These are phyloP conservation scores for Drosophila sordidapex DNA, from an alignment of 2,888 invertebrate genomes.

Conservation along the genomic window DNA sequence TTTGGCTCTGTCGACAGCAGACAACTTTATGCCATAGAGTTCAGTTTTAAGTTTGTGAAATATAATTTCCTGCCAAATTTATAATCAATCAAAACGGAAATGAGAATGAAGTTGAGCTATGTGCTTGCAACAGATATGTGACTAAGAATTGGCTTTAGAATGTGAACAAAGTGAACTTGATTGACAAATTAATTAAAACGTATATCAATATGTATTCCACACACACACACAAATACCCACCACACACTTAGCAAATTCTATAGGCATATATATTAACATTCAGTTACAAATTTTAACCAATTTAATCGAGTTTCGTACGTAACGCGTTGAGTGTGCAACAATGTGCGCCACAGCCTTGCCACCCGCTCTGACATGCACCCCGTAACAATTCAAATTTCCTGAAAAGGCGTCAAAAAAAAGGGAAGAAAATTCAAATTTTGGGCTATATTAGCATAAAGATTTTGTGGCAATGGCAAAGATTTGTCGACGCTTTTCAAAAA, in stretches of 20 bases:
- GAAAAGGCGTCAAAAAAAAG: slow-evolving; percentile 1
- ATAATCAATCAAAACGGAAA: slow-evolving; percentile 39
- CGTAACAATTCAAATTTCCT: slow-evolving; percentile 5
- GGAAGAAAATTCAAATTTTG: slow-evolving; percentile 33
- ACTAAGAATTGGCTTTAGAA: background rate
- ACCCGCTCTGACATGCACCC: background rate
- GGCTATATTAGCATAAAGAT: slow-evolving; percentile 63
- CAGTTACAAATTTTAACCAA: background rate
- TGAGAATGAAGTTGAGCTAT: slow-evolving; percentile 30
- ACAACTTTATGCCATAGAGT: background rate
- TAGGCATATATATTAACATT: background rate
- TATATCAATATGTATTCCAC: background rate
- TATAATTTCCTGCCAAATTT: slow-evolving; percentile 56
- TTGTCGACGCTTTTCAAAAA: slow-evolving; percentile 11
- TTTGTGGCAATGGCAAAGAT: slow-evolving; percentile 38
- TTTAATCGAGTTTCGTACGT: background rate
- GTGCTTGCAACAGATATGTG: slow-evolving; percentile 15
- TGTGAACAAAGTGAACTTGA: background rate
- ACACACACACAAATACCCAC: background rate
- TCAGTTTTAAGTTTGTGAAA: slow-evolving; percentile 37
- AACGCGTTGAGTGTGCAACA: slow-evolving; percentile 19
- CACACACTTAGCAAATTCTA: background rate
- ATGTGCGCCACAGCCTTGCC: slow-evolving; percentile 2
- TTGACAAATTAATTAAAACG: slow-evolving; percentile 3
- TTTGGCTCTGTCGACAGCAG: slow-evolving; percentile 25